A percentile compares a stretch with the other conserved stretches of the same genome.
These are phyloP conservation scores for Cossypha niveicapilla DNA, from an alignment of 2,797 vertebrate species.

Conservation along the genomic window DNA sequence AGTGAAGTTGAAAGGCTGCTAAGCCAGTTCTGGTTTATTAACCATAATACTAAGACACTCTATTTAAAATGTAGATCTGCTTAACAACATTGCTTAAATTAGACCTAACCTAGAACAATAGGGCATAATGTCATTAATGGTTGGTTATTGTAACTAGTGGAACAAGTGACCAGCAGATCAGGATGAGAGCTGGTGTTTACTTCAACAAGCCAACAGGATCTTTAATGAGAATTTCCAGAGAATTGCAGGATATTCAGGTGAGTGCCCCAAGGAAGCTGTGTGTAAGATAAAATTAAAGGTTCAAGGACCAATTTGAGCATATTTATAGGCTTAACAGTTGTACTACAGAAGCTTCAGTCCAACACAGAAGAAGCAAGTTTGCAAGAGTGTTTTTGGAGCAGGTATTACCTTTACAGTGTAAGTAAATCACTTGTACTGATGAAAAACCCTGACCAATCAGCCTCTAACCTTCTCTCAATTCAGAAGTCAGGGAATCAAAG, in stretches of 20 bases:
- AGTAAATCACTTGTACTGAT: background rate
- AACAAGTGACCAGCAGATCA: background rate
- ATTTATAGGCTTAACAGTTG: background rate
- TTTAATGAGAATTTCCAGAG: background rate
- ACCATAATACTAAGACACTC: background rate
- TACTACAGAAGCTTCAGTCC: background rate
- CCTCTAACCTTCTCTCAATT: background rate
- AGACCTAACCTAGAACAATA: background rate
- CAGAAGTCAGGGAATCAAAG: background rate
- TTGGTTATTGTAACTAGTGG: background rate
- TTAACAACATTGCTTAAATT: background rate
- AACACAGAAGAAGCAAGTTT: background rate
- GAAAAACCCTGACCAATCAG: background rate
- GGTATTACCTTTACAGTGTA: background rate
- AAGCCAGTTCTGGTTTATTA: background rate
- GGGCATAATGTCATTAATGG: background rate
- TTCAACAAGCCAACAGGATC: background rate
- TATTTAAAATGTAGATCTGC: background rate
- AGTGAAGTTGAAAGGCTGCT: background rate
- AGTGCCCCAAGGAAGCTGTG: background rate
- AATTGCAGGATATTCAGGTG: background rate
- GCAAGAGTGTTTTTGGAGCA: background rate
- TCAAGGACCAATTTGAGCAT: background rate
- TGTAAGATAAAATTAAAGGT: background rate
- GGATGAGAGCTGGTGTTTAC: background rate